phyloP scores from a whole-genome alignment of 2,113 vertebrate species.

The Xenopus borealis region DNA sequence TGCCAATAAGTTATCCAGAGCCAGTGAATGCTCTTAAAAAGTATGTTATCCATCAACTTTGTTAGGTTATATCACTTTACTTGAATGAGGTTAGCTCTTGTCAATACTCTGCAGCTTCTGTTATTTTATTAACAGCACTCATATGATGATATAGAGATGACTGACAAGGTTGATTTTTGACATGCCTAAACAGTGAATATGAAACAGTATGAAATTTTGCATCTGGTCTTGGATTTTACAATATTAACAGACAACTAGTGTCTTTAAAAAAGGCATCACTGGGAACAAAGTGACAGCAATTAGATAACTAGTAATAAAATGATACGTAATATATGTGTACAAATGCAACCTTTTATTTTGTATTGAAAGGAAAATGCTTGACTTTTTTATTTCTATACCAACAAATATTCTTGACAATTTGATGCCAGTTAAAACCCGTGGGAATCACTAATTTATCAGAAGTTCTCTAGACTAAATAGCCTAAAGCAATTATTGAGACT shows the following conservation, averaged over 20 bases:
- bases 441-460: conserved; percentile 14
- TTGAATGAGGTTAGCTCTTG: no score
- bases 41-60: no score
- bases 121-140: no score
- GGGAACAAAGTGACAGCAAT: not conserved
- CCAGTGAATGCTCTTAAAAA: no score
- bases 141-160: no score
- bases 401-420: conserved; percentile 22
- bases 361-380: not conserved
- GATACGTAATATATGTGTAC: no score
- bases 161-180: no score
- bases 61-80: no score
- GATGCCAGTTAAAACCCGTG: conserved; percentile 15
- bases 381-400: conserved; percentile 5
- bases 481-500: conserved; percentile 17
- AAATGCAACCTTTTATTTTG: no score
- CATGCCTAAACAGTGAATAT: no score
- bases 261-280: not conserved
- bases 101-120: no score
- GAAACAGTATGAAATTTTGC: conserved; percentile 13
- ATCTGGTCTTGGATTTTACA: conserved; percentile 12
- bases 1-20: no score
- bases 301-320: not conserved
- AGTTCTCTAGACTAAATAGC: conserved; percentile 28
- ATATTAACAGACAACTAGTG: not conserved